Conservation (phyloP, 2,797 vertebrate genomes). For the Sternotherus odoratus region DNA sequence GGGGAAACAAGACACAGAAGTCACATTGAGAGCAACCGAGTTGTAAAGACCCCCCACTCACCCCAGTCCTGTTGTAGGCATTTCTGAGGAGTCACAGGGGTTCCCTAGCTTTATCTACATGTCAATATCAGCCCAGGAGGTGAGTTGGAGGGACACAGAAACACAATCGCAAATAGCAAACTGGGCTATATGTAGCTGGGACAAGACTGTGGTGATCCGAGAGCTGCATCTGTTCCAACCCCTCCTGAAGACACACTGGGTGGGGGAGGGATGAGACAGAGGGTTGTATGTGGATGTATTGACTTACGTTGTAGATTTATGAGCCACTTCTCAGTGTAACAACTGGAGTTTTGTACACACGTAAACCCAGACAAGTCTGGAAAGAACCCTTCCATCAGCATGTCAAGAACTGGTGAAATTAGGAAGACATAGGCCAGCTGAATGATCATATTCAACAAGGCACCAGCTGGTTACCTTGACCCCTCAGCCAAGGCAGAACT, state of each 20-base stretch:
- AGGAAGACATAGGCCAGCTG: not conserved
- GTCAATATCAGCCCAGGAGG: no score
- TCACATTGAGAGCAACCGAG: no score
- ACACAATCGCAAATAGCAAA: no score
- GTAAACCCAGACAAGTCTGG: no score
- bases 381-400: no score
- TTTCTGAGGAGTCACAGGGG: no score
- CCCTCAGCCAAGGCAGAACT: not conserved
- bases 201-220: not conserved
- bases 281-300: not conserved
- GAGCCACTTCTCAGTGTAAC: not conserved
- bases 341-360: rapidly evolving
- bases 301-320: not conserved
- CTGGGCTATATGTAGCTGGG: not conserved
- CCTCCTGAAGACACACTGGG: not conserved
- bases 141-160: no score
- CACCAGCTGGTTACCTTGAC: not conserved
- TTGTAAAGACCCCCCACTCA: no score
- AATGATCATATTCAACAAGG: not conserved
- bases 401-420: not conserved
- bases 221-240: not conserved
- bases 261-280: not conserved
- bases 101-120: no score
- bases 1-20: no score
- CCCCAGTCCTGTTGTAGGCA: no score